Percentiles rank a stretch among this genome's conserved stretches.
Evolutionary conservation across 2,888 invertebrate species (phyloP).

Genomic region (Protodeltote pygarga): DNA sequence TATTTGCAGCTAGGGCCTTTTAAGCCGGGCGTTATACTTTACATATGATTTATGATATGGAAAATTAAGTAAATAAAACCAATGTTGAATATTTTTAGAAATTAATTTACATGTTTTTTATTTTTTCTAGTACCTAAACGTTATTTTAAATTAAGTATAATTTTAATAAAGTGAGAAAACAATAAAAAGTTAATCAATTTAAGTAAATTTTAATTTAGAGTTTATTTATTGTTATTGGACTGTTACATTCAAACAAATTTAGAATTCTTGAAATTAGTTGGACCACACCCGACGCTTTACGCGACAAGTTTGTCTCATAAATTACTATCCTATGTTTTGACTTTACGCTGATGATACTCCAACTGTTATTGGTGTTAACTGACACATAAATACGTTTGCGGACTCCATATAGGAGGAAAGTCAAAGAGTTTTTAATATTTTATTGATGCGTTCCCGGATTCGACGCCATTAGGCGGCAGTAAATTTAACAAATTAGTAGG

Average conservation of each 20-base stretch:
- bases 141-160: too few species aligned
- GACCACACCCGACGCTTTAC: constrained; percentile 66
- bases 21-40: too few species aligned
- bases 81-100: too few species aligned
- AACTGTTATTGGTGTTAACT: constrained; percentile 75
- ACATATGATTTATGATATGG: too few species aligned
- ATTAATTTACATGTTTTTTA: too few species aligned
- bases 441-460: constrained; percentile 80
- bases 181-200: background rate
- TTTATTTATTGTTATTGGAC: constrained; percentile 27
- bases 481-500: constrained; percentile 84
- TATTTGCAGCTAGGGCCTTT: too few species aligned
- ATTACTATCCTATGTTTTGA: constrained; percentile 71
- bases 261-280: constrained; percentile 46
- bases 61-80: too few species aligned
- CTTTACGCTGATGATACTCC: constrained; percentile 70
- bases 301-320: constrained; percentile 51
- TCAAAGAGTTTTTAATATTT: constrained; percentile 70
- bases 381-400: constrained; percentile 80
- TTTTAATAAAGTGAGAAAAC: background rate
- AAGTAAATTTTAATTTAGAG: constrained; percentile 1
- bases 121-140: too few species aligned
- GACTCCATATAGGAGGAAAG: constrained; percentile 55
- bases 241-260: constrained; percentile 30
- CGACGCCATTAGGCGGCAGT: constrained; percentile 76